Percentiles rank a stretch among this genome's conserved stretches.
These are phyloP conservation scores for Synanthedon vespiformis DNA, from an alignment of 2,888 invertebrate genomes.

Conservation along the genomic window DNA sequence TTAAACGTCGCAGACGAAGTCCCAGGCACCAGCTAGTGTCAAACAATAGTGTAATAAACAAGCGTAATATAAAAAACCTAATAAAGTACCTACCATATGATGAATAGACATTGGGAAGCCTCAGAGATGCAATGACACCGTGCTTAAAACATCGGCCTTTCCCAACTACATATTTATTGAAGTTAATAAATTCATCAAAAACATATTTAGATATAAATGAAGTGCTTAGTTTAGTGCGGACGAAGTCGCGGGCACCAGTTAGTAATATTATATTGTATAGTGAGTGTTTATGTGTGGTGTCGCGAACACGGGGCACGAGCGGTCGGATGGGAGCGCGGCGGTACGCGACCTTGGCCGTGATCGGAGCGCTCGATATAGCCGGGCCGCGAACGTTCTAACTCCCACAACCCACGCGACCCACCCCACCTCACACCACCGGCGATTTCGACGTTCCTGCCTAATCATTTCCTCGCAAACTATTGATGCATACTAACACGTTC, in stretches of 20 bases:
- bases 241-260: background rate
- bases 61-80: too few species aligned
- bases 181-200: too few species aligned
- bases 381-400: slow-evolving; percentile 28
- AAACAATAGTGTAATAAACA: too few species aligned
- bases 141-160: too few species aligned
- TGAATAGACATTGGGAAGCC: too few species aligned
- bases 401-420: slow-evolving; percentile 16
- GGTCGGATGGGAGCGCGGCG: slow-evolving; percentile 36
- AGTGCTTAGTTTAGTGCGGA: background rate
- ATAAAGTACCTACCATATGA: too few species aligned
- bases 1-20: too few species aligned
- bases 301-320: slow-evolving; percentile 20
- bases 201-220: too few species aligned
- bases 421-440: background rate
- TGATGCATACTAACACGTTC: background rate
- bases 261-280: slow-evolving; percentile 1
- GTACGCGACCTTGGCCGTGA: slow-evolving; percentile 64
- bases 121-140: too few species aligned
- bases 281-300: slow-evolving; percentile 6
- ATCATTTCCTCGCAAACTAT: background rate
- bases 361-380: slow-evolving; percentile 66
- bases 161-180: too few species aligned
- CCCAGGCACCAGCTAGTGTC: too few species aligned
- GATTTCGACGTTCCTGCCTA: background rate